Percentiles rank a stretch among this genome's conserved stretches.
phyloP scores from a whole-genome alignment of 2,888 invertebrate species.

The Loripinus fragilis region DNA sequence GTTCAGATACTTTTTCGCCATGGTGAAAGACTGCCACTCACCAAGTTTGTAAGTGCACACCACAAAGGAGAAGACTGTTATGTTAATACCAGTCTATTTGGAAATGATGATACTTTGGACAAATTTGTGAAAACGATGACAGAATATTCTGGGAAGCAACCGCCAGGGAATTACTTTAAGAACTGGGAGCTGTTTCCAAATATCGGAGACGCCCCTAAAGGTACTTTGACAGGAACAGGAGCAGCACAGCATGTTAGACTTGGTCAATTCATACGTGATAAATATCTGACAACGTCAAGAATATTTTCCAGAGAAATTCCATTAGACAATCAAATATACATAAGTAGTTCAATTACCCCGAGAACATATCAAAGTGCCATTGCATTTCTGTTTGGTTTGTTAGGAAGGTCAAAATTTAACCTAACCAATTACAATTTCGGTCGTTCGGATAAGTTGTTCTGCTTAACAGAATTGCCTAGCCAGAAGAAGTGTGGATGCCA shows the following conservation, averaged over 20 bases:
- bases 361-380: constrained; percentile 96
- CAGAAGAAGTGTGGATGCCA: constrained; percentile 91
- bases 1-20: constrained; percentile 88
- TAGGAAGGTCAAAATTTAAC: constrained; percentile 86
- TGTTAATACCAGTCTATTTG: background rate
- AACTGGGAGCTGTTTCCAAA: constrained; percentile 76
- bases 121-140: constrained; percentile 53
- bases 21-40: constrained; percentile 94
- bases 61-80: constrained; percentile 1
- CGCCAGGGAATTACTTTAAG: constrained; percentile 59
- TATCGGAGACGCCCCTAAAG: constrained; percentile 88
- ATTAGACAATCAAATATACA: constrained; percentile 83
- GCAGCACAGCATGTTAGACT: constrained; percentile 92
- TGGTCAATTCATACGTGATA: constrained; percentile 87
- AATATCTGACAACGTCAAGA: constrained; percentile 79
- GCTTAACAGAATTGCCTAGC: constrained; percentile 86
- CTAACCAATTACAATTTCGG: constrained; percentile 87
- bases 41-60: constrained; percentile 90
- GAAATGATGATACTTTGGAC: constrained; percentile 31
- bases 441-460: constrained; percentile 61
- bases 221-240: constrained; percentile 92
- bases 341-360: constrained; percentile 92
- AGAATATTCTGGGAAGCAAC: constrained; percentile 83
- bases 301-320: constrained; percentile 75
- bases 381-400: constrained; percentile 90